phyloP scores from a whole-genome alignment of 2,797 vertebrate genomes.

The Aselliscus stoliczkanus region DNA sequence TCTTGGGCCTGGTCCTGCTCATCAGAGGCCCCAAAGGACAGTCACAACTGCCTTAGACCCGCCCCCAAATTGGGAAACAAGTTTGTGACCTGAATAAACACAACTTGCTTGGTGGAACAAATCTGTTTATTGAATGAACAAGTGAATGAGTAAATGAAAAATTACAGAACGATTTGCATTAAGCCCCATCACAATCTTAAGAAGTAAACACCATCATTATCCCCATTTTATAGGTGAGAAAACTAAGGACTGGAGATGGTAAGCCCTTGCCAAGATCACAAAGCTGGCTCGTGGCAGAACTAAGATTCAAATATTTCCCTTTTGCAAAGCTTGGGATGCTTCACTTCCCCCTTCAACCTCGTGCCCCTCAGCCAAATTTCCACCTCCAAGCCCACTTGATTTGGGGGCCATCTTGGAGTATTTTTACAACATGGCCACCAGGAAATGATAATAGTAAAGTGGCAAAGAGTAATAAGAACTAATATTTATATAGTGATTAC shows the following conservation, averaged over 20 bases:
- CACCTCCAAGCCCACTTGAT: background rate
- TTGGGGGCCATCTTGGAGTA: background rate
- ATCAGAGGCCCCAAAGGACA: background rate
- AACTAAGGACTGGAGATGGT: background rate
- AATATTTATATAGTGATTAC: accelerated
- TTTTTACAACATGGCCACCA: background rate
- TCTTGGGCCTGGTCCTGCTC: background rate
- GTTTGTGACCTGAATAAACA: background rate
- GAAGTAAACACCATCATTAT: background rate
- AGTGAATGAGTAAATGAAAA: background rate
- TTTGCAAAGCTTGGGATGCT: background rate
- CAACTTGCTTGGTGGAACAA: background rate
- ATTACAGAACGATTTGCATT: background rate
- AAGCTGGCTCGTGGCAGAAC: background rate
- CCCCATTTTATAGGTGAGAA: background rate
- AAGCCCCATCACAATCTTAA: background rate
- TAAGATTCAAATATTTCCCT: background rate
- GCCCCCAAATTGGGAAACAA: background rate
- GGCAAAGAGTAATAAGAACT: background rate
- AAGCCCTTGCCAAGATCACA: background rate
- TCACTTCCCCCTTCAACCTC: background rate
- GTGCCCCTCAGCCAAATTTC: background rate
- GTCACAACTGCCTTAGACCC: background rate
- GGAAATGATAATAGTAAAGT: background rate
- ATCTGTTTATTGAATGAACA: background rate